A percentile compares a stretch with the other conserved stretches of the same genome.
phyloP scores from a whole-genome alignment of 2,888 invertebrate species.

The Tanypteryx hageni region DNA sequence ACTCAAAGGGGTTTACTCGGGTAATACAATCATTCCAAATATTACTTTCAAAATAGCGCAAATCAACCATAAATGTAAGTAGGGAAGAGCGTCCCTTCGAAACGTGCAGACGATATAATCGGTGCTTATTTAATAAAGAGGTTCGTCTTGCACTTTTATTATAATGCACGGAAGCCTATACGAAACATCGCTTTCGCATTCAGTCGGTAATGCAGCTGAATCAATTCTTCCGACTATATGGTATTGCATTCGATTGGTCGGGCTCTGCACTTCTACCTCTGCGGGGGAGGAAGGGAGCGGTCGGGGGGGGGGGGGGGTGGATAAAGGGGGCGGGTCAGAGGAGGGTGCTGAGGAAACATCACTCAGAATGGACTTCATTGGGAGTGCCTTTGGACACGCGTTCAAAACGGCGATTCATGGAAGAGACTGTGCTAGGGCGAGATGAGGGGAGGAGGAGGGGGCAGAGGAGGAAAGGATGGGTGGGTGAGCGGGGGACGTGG shows the following conservation, averaged over 20 bases:
- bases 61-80: no score
- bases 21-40: no score
- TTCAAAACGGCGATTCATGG: neutral
- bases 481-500: no score
- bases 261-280: neutral
- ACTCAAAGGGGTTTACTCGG: no score
- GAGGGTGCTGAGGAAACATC: slow-evolving; percentile 14
- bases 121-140: neutral
- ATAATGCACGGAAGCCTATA: neutral
- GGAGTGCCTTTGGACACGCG: slow-evolving; percentile 35
- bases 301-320: neutral
- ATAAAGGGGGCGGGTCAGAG: neutral
- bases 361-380: slow-evolving; percentile 5
- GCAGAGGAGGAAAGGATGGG: no score
- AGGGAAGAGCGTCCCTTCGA: neutral
- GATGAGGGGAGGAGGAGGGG: neutral
- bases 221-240: neutral
- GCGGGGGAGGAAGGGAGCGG: neutral
- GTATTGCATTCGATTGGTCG: neutral
- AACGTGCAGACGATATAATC: neutral
- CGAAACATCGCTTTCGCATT: neutral
- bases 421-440: slow-evolving; percentile 9
- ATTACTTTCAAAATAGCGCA: no score
- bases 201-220: neutral
- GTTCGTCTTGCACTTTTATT: neutral